Evolutionary conservation across 1,140 invertebrate species (phyloP), one percentile per base, ranked within the genome.

Genomic region (Cydia amplana): DNA sequence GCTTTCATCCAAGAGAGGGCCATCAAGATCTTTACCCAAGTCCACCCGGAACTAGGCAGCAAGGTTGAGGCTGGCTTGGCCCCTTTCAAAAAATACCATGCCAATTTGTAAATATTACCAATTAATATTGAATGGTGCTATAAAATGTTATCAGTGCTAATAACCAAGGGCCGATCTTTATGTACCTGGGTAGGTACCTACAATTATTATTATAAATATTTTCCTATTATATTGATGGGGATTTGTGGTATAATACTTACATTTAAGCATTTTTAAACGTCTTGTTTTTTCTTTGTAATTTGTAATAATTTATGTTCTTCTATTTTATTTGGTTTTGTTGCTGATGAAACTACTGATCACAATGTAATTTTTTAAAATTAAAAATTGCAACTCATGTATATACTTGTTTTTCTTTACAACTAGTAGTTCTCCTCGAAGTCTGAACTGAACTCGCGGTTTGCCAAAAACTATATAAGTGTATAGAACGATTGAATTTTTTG

Each of bases 1-100:
- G 95, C 94, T 64, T 98, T 99, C 87, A 95, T 99, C 82, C 96
- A 98, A 91, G 96, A 97, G 77, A 94, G 97, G 64, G 96, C 96
- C 0, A 94, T 97, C n/a, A 95, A 95, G 83, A 96, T 97, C 81
- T 97, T 97, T 80, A 91, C 94, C 4, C 92, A 94, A 72, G 95
- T 96, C 0, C 95, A 96, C 81, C 85, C 94, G 18, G 94, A 96
- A 25, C 94, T 97, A 28, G 96, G 96, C 10, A 94, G 91, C 80
- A 93, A 94, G 86, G 87, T 97, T 4, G 94, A 94, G 4, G 94
- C 95, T 25, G 95, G 93, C 0, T 91, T 97, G 1, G 94, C 94
- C 82, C 83, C 93, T 63, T 90, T 93, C 90, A 93, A 94, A 91
- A 91, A 93, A 73, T 81, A 94, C 78, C 92, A 93, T 77, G 93